These are phyloP conservation scores for Formica exsecta DNA, from an alignment of 1,140 invertebrate genomes.

Conservation along the genomic window DNA sequence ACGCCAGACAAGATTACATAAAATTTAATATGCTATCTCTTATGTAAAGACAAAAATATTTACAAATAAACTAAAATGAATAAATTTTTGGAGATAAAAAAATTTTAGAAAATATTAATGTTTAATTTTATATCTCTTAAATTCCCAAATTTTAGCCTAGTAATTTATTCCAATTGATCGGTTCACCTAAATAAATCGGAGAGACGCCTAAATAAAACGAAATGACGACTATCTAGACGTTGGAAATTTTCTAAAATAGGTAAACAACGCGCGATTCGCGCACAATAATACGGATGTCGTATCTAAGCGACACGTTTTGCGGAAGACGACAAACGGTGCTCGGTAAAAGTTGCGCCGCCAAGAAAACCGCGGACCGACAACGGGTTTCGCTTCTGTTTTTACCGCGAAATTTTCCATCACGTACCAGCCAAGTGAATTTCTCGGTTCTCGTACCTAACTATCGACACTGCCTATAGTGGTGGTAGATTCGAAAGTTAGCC, in stretches of 20 bases:
- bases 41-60: background rate
- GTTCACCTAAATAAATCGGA: background rate
- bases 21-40: no score
- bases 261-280: background rate
- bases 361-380: constrained; percentile 41
- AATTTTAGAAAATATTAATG: background rate
- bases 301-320: constrained; percentile 1
- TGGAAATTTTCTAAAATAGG: background rate
- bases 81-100: background rate
- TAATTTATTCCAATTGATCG: background rate
- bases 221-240: no score
- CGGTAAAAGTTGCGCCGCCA: constrained; percentile 46
- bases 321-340: constrained; percentile 50
- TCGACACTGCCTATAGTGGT: constrained; percentile 64
- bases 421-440: constrained; percentile 80
- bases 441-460: constrained; percentile 71
- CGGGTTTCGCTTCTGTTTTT: constrained; percentile 65
- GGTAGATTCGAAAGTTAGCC: constrained; percentile 83
- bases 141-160: background rate
- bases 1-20: no score
- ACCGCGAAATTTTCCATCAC: constrained; percentile 78
- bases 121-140: background rate
- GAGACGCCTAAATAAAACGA: no score
- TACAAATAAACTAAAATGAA: no score
- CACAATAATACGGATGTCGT: background rate